phyloP scores from a whole-genome alignment of 1,140 invertebrate species.

The Formica selysi region DNA sequence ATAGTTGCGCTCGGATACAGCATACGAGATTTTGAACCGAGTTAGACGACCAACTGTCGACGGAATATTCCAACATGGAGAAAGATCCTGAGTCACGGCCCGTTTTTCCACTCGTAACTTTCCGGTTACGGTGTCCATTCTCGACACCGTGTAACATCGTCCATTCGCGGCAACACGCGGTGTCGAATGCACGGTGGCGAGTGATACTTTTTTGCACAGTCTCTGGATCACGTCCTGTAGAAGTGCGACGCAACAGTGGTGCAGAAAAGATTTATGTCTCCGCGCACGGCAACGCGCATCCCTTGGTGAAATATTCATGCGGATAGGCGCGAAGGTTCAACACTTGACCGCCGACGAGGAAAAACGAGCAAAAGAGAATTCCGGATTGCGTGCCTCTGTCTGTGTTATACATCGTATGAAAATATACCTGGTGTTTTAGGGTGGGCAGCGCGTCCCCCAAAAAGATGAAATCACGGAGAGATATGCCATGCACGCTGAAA shows the following conservation, averaged over 20 bases:
- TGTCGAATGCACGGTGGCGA: slow-evolving; percentile 31
- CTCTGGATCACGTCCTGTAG: slow-evolving; percentile 5
- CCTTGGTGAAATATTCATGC: slow-evolving; percentile 53
- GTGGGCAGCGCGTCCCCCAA: slow-evolving; percentile 8
- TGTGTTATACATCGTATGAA: slow-evolving; percentile 4
- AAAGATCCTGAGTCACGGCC: background rate
- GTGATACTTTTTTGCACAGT: background rate
- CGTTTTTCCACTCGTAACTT: slow-evolving; percentile 41
- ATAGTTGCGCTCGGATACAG: background rate
- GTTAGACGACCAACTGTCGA: background rate
- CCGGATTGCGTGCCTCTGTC: slow-evolving; percentile 16
- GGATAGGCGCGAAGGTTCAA: slow-evolving; percentile 51
- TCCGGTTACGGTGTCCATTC: slow-evolving; percentile 6
- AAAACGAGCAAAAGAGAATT: slow-evolving; percentile 22
- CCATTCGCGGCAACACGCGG: slow-evolving; percentile 16
- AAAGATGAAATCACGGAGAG: slow-evolving; percentile 33
- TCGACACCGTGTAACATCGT: background rate
- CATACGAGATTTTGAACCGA: slow-evolving; percentile 1
- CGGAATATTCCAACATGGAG: background rate
- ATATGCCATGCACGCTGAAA: slow-evolving; percentile 33
- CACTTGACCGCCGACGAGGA: slow-evolving; percentile 49
- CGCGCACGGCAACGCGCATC: slow-evolving; percentile 11
- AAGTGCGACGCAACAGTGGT: background rate
- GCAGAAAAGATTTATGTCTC: slow-evolving; percentile 49
- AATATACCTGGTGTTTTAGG: slow-evolving; percentile 27